These are phyloP conservation scores for Dione vanillae DNA, from an alignment of 2,888 invertebrate genomes.

Conservation along the genomic window DNA sequence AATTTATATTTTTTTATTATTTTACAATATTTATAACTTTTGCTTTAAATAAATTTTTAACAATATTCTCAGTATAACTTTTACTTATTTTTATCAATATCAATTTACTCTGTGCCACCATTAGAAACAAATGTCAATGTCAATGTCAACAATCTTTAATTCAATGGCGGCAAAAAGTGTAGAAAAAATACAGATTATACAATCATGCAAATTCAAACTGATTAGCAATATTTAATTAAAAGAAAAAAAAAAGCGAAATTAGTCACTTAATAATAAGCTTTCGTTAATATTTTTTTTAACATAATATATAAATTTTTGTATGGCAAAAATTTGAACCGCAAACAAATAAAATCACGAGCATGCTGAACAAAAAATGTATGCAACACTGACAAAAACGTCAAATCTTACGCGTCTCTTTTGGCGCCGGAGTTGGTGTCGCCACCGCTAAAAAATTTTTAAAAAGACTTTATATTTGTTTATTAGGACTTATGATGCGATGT, in stretches of 20 bases:
- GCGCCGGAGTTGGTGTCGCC: constrained; percentile 62
- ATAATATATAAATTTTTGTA: not conserved
- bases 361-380: constrained; percentile 52
- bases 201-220: constrained; percentile 22
- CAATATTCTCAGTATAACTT: too few species aligned
- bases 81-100: too few species aligned
- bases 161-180: not conserved
- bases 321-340: constrained; percentile 20
- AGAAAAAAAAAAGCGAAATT: constrained; percentile 1
- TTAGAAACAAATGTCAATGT: too few species aligned
- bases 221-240: constrained; percentile 26
- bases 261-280: constrained; percentile 10
- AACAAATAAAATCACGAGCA: constrained; percentile 42
- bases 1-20: too few species aligned
- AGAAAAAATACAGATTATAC: constrained; percentile 21
- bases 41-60: too few species aligned
- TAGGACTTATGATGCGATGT: not conserved
- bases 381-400: constrained; percentile 49
- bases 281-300: not conserved
- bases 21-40: too few species aligned
- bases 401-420: constrained; percentile 70
- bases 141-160: not conserved
- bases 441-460: constrained; percentile 59
- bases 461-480: not conserved
- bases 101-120: not conserved